Evolutionary conservation across 2,113 vertebrate species (phyloP).

Genomic region (Morphnarchus princeps): DNA sequence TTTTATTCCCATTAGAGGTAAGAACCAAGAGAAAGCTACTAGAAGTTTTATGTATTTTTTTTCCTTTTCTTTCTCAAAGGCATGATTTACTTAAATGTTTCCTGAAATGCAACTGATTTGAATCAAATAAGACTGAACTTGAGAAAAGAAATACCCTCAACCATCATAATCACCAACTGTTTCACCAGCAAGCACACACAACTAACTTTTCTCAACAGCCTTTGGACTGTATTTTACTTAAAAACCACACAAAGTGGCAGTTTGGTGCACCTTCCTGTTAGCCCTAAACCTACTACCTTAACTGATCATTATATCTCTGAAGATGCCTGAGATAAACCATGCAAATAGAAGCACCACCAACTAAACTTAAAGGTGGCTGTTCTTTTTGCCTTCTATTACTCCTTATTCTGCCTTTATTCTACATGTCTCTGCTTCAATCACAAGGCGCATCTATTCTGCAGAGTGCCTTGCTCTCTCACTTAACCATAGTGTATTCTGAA

Average conservation of each 20-base stretch:
- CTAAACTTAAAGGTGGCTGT: neutral
- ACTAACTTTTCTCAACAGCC: neutral
- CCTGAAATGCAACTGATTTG: neutral
- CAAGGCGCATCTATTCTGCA: too few species aligned
- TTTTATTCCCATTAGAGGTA: neutral
- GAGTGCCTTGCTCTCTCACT: neutral
- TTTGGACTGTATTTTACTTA: neutral
- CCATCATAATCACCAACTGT: neutral
- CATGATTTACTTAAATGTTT: neutral
- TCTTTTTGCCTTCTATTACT: neutral
- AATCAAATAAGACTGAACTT: neutral
- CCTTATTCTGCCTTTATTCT: neutral
- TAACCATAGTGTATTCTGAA: fast-evolving
- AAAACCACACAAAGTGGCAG: neutral
- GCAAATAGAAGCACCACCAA: neutral
- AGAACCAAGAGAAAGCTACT: neutral
- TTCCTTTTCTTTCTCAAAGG: neutral
- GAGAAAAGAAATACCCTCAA: neutral
- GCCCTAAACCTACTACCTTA: neutral
- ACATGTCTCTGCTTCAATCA: neutral
- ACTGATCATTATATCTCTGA: neutral
- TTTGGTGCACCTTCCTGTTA: neutral
- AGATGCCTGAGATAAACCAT: neutral
- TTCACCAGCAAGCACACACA: neutral
- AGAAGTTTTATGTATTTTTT: neutral